A percentile compares a stretch with the other conserved stretches of the same genome.
These are phyloP conservation scores for Ia io DNA, from an alignment of 2,113 vertebrate species.

Conservation along the genomic window DNA sequence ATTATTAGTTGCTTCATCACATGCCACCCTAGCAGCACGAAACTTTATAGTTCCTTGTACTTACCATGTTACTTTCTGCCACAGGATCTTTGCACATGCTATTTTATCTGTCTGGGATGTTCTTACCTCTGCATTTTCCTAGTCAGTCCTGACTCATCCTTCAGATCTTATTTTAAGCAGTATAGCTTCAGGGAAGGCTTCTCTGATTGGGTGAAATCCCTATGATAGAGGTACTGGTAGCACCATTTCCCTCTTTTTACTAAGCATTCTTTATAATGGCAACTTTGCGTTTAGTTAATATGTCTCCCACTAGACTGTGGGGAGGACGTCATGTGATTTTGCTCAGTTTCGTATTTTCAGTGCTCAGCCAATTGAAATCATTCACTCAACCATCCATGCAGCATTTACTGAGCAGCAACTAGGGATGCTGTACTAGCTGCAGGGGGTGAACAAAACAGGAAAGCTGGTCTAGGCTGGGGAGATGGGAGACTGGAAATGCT, in stretches of 20 bases:
- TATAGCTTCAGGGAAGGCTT: neutral
- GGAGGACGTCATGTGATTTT: neutral
- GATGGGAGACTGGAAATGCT: neutral
- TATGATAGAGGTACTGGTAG: neutral
- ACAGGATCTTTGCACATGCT: neutral
- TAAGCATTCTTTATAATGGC: neutral
- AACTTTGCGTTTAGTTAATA: neutral
- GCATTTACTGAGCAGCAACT: neutral
- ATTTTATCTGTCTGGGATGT: neutral
- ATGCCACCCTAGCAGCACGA: neutral
- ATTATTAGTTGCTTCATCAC: neutral
- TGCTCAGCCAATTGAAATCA: neutral
- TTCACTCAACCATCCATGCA: neutral
- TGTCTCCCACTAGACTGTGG: neutral
- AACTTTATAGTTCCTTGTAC: neutral
- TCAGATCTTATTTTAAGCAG: constrained; percentile 7
- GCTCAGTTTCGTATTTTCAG: neutral
- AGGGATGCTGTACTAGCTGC: neutral
- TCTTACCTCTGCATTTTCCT: neutral
- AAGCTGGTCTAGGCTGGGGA: neutral
- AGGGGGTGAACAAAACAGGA: neutral
- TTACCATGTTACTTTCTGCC: neutral
- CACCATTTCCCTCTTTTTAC: neutral
- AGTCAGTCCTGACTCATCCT: neutral
- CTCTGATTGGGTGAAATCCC: neutral